These are phyloP conservation scores for Clepsis dumicolana DNA, from an alignment of 2,888 invertebrate genomes.

Conservation along the genomic window DNA sequence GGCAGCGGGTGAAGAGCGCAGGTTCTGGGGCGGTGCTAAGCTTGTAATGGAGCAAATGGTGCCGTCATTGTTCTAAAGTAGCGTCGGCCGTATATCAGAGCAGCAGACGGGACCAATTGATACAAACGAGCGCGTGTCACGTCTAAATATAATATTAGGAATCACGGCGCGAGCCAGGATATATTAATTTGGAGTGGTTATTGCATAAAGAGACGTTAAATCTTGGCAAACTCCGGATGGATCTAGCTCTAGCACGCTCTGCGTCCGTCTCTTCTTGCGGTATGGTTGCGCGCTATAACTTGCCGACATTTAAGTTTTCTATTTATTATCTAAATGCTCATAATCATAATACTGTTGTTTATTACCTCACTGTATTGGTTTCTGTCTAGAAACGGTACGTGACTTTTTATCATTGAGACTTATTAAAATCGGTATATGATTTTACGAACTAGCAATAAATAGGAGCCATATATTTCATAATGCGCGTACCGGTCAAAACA, in stretches of 20 bases:
- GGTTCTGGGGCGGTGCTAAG: conserved; percentile 72
- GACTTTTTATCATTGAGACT: neutral
- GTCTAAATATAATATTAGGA: conserved; percentile 87
- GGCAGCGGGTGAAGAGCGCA: conserved; percentile 57
- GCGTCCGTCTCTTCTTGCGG: neutral
- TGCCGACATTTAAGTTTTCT: neutral
- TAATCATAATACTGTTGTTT: neutral
- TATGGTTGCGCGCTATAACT: neutral
- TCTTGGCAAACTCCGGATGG: conserved; percentile 57
- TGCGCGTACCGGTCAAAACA: conserved; percentile 38
- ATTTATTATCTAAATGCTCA: neutral
- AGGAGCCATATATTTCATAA: conserved; percentile 22
- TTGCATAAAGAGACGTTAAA: conserved; percentile 69
- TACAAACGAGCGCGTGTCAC: conserved; percentile 86
- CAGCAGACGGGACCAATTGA: conserved; percentile 84
- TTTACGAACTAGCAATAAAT: conserved; percentile 45
- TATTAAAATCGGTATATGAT: conserved; percentile 2
- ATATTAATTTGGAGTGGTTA: conserved; percentile 84
- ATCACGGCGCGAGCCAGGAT: conserved; percentile 86
- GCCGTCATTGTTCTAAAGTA: conserved; percentile 85
- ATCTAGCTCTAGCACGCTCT: conserved; percentile 36
- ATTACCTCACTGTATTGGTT: neutral
- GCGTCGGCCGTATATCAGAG: conserved; percentile 83
- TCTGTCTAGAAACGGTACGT: neutral
- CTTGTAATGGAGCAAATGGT: conserved; percentile 83